Evolutionary conservation across 92 coral and sea anemone genomes (phyloP).

Genomic region (Porites evermanni): DNA sequence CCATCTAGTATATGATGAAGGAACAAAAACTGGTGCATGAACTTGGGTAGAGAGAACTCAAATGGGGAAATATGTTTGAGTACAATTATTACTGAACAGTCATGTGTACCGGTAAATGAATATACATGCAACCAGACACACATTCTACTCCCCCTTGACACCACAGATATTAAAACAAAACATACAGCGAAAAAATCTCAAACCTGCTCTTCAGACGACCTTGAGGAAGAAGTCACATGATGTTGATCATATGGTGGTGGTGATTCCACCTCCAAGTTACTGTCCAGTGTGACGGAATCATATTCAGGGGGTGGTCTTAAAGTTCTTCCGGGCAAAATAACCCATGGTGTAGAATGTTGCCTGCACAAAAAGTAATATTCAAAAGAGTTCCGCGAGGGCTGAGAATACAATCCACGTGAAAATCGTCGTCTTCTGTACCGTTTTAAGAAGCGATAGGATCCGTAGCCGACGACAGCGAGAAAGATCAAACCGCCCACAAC

Average conservation of each 20-base stretch:
- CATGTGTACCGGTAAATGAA: too few species aligned
- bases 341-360: background rate
- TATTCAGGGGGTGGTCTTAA: constrained; percentile 42
- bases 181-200: background rate
- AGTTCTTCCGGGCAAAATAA: background rate
- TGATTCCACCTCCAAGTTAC: constrained; percentile 30
- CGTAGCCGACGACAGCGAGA: constrained; percentile 15
- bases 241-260: constrained; percentile 35
- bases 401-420: constrained; percentile 27
- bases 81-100: too few species aligned
- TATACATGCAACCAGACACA: background rate
- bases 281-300: constrained; percentile 45
- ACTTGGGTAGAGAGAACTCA: too few species aligned
- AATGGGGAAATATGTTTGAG: too few species aligned
- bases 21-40: too few species aligned
- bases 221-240: background rate
- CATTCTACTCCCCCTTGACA: background rate
- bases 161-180: background rate
- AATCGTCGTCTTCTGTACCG: constrained; percentile 16
- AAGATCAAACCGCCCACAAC: constrained; percentile 31
- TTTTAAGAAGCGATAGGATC: constrained; percentile 22
- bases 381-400: background rate
- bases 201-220: constrained; percentile 26
- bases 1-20: too few species aligned
- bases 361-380: background rate